Evolutionary conservation across 2,888 invertebrate genomes (phyloP).

Genomic region (Melangyna quadrimaculata): DNA sequence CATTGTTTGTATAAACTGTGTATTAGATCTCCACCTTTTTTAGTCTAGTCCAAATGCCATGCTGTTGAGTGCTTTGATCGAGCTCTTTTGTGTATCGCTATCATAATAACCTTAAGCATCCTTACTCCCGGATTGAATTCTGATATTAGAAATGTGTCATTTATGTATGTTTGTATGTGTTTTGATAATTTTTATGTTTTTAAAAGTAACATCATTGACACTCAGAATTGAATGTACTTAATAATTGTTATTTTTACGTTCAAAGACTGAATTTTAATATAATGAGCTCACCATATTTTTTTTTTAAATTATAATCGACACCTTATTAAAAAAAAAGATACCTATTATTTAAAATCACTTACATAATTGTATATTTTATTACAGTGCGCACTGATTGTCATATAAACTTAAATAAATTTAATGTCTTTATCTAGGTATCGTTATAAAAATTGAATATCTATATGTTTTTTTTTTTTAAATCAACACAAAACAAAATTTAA

Average conservation of each 20-base stretch:
- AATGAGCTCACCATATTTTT: neutral
- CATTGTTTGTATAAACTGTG: too few relatives aligned
- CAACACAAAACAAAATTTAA: neutral
- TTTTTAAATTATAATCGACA: neutral
- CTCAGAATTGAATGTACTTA: constrained; percentile 16
- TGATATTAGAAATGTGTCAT: neutral
- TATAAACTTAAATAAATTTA: neutral
- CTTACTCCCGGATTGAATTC: too few relatives aligned
- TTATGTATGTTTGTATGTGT: neutral
- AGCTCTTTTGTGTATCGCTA: too few relatives aligned
- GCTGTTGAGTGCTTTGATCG: too few relatives aligned
- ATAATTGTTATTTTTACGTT: neutral
- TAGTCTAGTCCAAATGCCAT: too few relatives aligned
- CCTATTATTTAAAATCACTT: neutral
- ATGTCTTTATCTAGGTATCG: neutral
- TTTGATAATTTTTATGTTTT: neutral
- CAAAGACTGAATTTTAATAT: neutral
- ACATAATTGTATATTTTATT: neutral
- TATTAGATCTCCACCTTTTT: too few relatives aligned
- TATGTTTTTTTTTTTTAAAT: neutral
- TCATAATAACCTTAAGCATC: too few relatives aligned
- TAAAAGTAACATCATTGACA: neutral
- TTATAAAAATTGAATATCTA: neutral
- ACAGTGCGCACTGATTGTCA: neutral
- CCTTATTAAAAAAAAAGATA: neutral